phyloP scores from a whole-genome alignment of 1,140 invertebrate species.

The Andrena cerasifolii region DNA sequence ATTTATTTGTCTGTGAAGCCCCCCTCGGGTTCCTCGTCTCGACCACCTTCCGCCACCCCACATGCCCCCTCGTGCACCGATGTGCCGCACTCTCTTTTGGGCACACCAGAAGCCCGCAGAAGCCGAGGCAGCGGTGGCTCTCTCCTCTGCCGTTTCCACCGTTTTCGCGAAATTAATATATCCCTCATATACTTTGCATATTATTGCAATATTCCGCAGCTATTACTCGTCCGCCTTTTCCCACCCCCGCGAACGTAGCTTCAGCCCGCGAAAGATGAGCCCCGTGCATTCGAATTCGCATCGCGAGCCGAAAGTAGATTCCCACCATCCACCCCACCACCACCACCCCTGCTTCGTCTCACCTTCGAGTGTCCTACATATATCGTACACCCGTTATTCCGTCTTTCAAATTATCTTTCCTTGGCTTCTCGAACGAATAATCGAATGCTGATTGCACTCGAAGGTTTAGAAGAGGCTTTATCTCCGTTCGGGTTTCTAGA shows the following conservation, averaged over 20 bases:
- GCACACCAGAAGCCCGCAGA: slow-evolving; percentile 70
- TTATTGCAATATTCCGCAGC: slow-evolving; percentile 82
- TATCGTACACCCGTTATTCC: slow-evolving; percentile 18
- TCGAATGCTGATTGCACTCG: neutral
- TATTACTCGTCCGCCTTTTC: slow-evolving; percentile 79
- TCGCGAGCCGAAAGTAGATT: slow-evolving; percentile 63
- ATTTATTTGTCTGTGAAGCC: slow-evolving; percentile 77
- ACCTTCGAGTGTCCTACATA: slow-evolving; percentile 13
- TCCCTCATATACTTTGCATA: slow-evolving; percentile 83
- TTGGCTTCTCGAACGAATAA: neutral
- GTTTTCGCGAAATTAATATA: slow-evolving; percentile 83
- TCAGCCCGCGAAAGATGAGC: slow-evolving; percentile 50
- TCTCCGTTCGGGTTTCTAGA: too few species aligned
- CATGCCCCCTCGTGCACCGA: slow-evolving; percentile 20
- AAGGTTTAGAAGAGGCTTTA: too few species aligned
- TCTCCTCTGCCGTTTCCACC: slow-evolving; percentile 79
- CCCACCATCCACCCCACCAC: slow-evolving; percentile 32
- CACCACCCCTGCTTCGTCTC: neutral
- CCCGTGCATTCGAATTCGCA: slow-evolving; percentile 56
- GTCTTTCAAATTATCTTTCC: slow-evolving; percentile 22
- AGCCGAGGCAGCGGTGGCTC: slow-evolving; percentile 66
- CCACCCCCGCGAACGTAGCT: slow-evolving; percentile 54
- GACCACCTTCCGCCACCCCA: slow-evolving; percentile 56
- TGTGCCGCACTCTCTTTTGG: slow-evolving; percentile 69
- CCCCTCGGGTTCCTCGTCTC: slow-evolving; percentile 68